Conservation (phyloP, 2,888 invertebrate species). For the Odontothrips loti region DNA sequence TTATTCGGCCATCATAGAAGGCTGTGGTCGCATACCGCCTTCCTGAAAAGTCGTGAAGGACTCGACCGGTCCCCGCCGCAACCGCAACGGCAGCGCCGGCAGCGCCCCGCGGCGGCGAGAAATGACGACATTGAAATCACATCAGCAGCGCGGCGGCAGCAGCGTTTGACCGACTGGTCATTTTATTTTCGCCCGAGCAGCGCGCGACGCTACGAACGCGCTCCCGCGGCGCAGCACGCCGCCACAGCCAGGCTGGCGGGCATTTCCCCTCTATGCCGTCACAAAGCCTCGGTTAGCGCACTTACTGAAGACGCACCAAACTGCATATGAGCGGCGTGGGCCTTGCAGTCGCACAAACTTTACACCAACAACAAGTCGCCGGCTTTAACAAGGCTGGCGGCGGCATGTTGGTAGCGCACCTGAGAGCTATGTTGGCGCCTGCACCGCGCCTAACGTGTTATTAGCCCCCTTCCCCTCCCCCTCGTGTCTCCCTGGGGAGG, state of each 20-base stretch:
- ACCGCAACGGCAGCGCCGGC: not conserved
- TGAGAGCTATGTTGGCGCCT: not conserved
- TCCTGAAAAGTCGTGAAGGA: conserved; percentile 17
- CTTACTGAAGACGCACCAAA: no score
- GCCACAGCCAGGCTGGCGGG: not conserved
- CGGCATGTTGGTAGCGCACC: conserved; percentile 11
- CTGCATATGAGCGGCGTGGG: not conserved
- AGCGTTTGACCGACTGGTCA: not conserved
- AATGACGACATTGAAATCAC: conserved; percentile 15
- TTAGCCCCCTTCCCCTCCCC: not conserved
- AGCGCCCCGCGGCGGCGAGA: not conserved
- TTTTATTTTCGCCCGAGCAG: not conserved
- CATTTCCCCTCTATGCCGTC: no score
- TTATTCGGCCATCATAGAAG: not conserved
- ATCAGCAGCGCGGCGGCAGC: not conserved
- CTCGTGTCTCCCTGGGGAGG: conserved; percentile 11
- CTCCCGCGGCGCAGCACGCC: not conserved
- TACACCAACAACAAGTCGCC: not conserved
- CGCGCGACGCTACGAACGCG: no score
- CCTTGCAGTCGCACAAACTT: not conserved
- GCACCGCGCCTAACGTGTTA: conserved; percentile 6
- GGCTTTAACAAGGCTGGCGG: conserved; percentile 1
- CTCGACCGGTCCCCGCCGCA: not conserved
- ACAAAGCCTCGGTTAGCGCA: no score
- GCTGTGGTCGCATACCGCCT: not conserved